Conservation (phyloP, 2,888 invertebrate genomes). For the Colostygia pectinataria region DNA sequence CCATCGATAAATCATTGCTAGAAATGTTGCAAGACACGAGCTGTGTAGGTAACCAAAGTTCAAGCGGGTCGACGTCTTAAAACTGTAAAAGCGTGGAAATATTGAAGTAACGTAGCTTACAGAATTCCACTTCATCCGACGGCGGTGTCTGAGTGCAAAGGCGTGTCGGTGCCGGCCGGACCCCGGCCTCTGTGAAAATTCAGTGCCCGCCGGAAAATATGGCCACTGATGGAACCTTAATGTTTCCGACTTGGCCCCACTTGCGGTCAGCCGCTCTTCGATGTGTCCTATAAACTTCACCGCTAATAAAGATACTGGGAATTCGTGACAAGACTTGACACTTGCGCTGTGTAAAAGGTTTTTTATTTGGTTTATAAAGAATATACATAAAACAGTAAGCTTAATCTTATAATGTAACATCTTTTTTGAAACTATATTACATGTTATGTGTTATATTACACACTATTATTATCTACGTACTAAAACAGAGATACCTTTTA, state of each 20-base stretch:
- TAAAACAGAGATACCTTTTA: not conserved
- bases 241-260: slow-evolving; percentile 76
- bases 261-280: slow-evolving; percentile 70
- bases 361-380: slow-evolving; percentile 13
- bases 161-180: slow-evolving; percentile 72
- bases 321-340: slow-evolving; percentile 37
- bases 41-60: slow-evolving; percentile 15
- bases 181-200: slow-evolving; percentile 70
- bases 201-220: slow-evolving; percentile 71
- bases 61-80: slow-evolving; percentile 46
- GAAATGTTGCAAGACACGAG: slow-evolving; percentile 10
- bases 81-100: slow-evolving; percentile 62
- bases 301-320: slow-evolving; percentile 51
- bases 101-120: slow-evolving; percentile 64
- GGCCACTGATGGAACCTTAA: slow-evolving; percentile 79
- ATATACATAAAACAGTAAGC: no score
- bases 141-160: slow-evolving; percentile 78
- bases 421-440: no score
- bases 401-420: no score
- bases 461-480: not conserved
- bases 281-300: slow-evolving; percentile 57
- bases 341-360: slow-evolving; percentile 26
- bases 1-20: not conserved
- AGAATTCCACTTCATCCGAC: slow-evolving; percentile 68
- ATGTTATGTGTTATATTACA: not conserved